phyloP scores from a whole-genome alignment of 2,888 invertebrate species.

The Scrobipalpa atriplicella region DNA sequence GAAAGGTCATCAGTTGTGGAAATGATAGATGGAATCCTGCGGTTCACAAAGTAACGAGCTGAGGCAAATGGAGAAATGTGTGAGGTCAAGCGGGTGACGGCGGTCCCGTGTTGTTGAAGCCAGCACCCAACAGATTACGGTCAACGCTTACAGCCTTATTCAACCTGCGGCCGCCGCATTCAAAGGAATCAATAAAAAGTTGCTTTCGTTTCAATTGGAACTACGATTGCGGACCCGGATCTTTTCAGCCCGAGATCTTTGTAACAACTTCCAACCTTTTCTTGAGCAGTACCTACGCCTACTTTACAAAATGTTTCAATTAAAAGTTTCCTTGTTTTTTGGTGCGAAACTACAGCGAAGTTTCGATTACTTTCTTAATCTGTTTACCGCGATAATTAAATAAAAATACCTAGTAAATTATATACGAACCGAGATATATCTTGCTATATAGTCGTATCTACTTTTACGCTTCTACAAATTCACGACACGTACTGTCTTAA shows the following conservation, averaged over 20 bases:
- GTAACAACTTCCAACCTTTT: slow-evolving; percentile 48
- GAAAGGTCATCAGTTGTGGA: slow-evolving; percentile 60
- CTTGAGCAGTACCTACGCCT: slow-evolving; percentile 34
- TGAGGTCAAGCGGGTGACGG: slow-evolving; percentile 67
- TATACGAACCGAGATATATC: background rate
- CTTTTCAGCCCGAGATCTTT: slow-evolving; percentile 40
- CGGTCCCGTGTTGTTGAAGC: slow-evolving; percentile 62
- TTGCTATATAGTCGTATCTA: background rate
- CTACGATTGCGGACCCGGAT: slow-evolving; percentile 44
- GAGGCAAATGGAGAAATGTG: slow-evolving; percentile 62
- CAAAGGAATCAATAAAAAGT: slow-evolving; percentile 58
- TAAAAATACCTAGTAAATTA: slow-evolving; percentile 23
- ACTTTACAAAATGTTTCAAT: slow-evolving; percentile 49
- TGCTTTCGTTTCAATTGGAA: slow-evolving; percentile 59
- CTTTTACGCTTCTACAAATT: background rate
- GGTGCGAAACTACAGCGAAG: slow-evolving; percentile 48
- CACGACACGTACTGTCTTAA: background rate
- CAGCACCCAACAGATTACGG: slow-evolving; percentile 68
- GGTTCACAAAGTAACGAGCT: slow-evolving; percentile 67
- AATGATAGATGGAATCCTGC: slow-evolving; percentile 70
- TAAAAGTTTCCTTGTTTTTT: slow-evolving; percentile 50
- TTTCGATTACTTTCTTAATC: slow-evolving; percentile 42
- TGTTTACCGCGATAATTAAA: slow-evolving; percentile 24
- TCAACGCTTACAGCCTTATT: slow-evolving; percentile 65
- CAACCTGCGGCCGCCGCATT: slow-evolving; percentile 55